Evolutionary conservation across 2,888 invertebrate genomes (phyloP), one percentile per base, ranked within the genome.

Genomic region (Mechanitis messenoides): DNA sequence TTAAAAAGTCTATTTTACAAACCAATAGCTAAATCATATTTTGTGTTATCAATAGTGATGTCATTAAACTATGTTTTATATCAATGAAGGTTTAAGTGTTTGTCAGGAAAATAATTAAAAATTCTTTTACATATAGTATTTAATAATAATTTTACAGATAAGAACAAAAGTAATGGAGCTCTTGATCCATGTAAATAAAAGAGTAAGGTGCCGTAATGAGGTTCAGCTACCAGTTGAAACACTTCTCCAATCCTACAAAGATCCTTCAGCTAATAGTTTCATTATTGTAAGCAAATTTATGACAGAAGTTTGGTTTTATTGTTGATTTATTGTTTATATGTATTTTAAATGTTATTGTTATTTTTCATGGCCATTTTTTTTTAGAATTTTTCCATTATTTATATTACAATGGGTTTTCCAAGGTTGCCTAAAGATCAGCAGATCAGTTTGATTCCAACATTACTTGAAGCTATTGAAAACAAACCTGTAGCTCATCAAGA

Each of bases 321-420:
- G n/a, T 20, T 42, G 11, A 31, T 3, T 53, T 42, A 11, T 38
- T 42, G 5, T 33, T 28, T 46, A 3, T 33, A 56, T 35, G 3
- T 53, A 33, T n/a, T 28, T 33, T 28, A 53, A 20, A 20, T 20
- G 20, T 20, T 20, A 20, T 20, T 20, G 20, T 20, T 20, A 20
- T 20, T 20, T 20, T 20, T 20, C 20, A n/a, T 9, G n/a, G 28
- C 45, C 7, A 4, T 50, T 58, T 5, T 6, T 42, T 66, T 73
- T 72, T 75, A 97, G 95, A 98, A 98, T 83, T 98, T 98, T 79
- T 93, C 96, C 11, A 96, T 98, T 61, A 96, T 98, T 73, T 98
- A 98, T 80, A 94, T 98, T 66, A 97, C 96, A 77, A 92, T 97
- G 92, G 98, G 98, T 7, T 98, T 93, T 85, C 96, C 97, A 0